Percentiles rank a stretch among this genome's conserved stretches.
phyloP scores from a whole-genome alignment of 30 jellyfish, hydroid and myxozoan species.

The Pelagia noctiluca region DNA sequence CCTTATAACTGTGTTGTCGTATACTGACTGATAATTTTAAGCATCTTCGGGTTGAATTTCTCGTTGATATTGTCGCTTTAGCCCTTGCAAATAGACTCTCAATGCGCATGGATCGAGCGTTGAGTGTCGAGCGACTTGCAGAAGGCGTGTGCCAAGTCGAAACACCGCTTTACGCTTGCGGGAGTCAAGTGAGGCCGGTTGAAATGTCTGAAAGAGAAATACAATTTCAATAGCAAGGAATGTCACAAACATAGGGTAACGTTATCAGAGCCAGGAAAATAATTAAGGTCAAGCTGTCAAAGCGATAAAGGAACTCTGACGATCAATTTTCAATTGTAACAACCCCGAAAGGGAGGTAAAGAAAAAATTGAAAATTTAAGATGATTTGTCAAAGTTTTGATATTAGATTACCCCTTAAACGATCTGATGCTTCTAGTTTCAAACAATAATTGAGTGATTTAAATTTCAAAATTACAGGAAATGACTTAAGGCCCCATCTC shows the following conservation, averaged over 20 bases:
- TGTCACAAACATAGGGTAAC: not conserved
- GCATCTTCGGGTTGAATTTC: constrained; percentile 23
- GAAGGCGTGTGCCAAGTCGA: constrained; percentile 78
- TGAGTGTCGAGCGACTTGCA: constrained; percentile 93
- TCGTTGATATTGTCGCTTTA: constrained; percentile 61
- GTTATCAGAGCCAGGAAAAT: not conserved
- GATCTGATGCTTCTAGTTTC: no score
- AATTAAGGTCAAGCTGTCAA: not conserved
- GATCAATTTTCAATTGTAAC: not conserved
- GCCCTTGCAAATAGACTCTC: constrained; percentile 81
- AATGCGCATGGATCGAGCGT: constrained; percentile 79
- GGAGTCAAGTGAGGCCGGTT: constrained; percentile 33
- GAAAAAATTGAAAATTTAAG: no score
- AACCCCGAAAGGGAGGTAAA: not conserved
- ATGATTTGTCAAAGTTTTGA: no score
- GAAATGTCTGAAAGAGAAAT: constrained; percentile 42
- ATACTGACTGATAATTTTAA: no score
- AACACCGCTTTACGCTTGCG: constrained; percentile 71
- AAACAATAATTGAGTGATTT: no score
- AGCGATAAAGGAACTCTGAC: not conserved
- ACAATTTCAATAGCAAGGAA: not conserved
- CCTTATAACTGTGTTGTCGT: constrained; percentile 2
- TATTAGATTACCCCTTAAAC: no score
- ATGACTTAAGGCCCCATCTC: no score
- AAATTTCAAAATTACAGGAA: no score